A percentile compares a stretch with the other conserved stretches of the same genome.
Evolutionary conservation across 2,888 invertebrate genomes (phyloP).

Genomic region (Hoplodrina blanda): DNA sequence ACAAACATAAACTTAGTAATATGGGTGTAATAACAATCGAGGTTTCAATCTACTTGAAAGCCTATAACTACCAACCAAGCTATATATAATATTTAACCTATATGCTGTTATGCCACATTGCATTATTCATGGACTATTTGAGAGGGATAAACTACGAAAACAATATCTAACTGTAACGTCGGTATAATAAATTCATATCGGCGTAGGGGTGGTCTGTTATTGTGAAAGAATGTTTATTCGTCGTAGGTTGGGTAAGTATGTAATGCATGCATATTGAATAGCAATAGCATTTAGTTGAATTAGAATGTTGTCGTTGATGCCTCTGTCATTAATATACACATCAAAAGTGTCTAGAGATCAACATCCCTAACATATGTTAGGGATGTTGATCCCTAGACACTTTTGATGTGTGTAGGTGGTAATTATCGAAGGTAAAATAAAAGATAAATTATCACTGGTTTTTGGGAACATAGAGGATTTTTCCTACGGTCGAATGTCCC

Average conservation of each 20-base stretch:
- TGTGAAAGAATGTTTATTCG: conserved; percentile 61
- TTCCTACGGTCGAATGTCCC: no score
- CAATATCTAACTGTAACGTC: conserved; percentile 64
- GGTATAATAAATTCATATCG: conserved; percentile 67
- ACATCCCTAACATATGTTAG: no score
- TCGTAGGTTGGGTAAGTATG: conserved; percentile 47
- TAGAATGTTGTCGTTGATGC: background rate
- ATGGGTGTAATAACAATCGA: conserved; percentile 72
- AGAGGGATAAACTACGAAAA: conserved; percentile 68
- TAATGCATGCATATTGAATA: conserved; percentile 41
- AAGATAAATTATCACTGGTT: no score
- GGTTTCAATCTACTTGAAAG: conserved; percentile 84
- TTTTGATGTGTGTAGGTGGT: no score
- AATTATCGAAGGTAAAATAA: no score
- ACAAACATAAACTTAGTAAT: conserved; percentile 66
- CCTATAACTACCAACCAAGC: conserved; percentile 66
- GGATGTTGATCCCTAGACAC: no score
- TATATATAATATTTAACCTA: conserved; percentile 69
- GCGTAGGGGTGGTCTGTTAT: conserved; percentile 66
- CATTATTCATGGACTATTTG: conserved; percentile 80
- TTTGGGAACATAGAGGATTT: no score
- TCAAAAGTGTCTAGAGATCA: no score
- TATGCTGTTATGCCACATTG: conserved; percentile 74
- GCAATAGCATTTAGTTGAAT: background rate
- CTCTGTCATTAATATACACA: no score